Evolutionary conservation across 2,797 vertebrate genomes (phyloP).

Genomic region (Anisognathus igniventris): DNA sequence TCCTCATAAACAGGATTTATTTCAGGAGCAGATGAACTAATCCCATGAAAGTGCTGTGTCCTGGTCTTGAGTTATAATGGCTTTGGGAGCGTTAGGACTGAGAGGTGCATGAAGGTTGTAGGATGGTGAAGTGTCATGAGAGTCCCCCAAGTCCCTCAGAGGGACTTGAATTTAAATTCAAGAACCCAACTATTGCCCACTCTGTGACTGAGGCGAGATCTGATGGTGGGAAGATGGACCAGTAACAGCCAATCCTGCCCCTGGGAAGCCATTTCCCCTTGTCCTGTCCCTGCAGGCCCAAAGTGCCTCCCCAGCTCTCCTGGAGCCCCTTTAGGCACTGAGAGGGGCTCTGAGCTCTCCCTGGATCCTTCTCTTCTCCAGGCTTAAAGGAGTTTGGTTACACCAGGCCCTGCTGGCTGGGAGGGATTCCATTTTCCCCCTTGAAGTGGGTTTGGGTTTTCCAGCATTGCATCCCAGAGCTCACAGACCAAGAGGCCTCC

Average conservation of each 20-base stretch:
- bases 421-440: background rate
- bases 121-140: background rate
- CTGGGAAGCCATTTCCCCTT: background rate
- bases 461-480: background rate
- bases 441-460: background rate
- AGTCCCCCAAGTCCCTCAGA: background rate
- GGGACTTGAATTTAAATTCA: background rate
- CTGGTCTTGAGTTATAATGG: background rate
- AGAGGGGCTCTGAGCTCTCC: background rate
- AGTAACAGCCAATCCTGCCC: background rate
- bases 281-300: background rate
- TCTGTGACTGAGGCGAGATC: background rate
- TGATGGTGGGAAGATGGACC: background rate
- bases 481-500: background rate
- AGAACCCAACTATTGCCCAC: background rate
- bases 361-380: background rate
- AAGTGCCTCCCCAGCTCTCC: background rate
- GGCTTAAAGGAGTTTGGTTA: background rate
- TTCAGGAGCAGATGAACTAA: background rate
- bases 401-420: background rate
- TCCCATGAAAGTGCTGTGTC: background rate
- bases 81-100: background rate
- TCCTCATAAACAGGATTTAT: background rate
- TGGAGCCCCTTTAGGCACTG: background rate
- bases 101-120: background rate